Evolutionary conservation across 2,888 invertebrate genomes (phyloP), one percentile per base, ranked within the genome.

Genomic region (Papilio protenor): DNA sequence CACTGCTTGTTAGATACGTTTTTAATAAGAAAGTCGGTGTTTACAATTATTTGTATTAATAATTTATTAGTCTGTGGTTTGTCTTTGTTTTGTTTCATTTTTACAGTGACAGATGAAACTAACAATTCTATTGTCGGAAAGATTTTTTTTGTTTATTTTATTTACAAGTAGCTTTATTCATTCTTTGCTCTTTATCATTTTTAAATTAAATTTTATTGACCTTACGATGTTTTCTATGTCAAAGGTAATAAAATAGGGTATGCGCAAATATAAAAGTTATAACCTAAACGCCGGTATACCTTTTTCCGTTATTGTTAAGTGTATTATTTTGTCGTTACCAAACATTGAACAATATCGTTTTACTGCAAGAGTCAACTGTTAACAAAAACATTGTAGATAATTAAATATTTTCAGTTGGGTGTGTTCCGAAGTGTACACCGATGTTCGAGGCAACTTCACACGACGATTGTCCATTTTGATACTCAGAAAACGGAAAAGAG

Each of bases 401-500:
- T 61, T 18, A 64, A 45, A 77, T 49, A 33, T 45, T 40, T 47
- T 76, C 40, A 79, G 79, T 55, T 74, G 12, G 21, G 61, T 47
- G 61, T 23, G 16, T 40, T 74, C 27, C 70, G 71, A 74, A 77
- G 59, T 55, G 71, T 79, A 71, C 70, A 49, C 40, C 40, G 73
- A n/a, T 75, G 33, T 73, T 52, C 75, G 8, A 79, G 75, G 64
- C 76, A 79, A 79, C 16, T 77, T 14, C 84, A 84, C 73, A 84
- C 85, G 18, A 82, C 84, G 47, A 33, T 77, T 61, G 79, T 80
- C 18, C 73, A 55, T 81, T 81, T 81, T 79, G 89, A 92, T 71
- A 80, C 85, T 14, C 92, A 91, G 79, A 92, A 90, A 83, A 86
- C 89, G 8, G 93, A 94, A 84, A 94, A 94, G 88, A 93, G 93